These are phyloP conservation scores for Megalurothrips usitatus DNA, from an alignment of 2,888 invertebrate genomes.

Conservation along the genomic window DNA sequence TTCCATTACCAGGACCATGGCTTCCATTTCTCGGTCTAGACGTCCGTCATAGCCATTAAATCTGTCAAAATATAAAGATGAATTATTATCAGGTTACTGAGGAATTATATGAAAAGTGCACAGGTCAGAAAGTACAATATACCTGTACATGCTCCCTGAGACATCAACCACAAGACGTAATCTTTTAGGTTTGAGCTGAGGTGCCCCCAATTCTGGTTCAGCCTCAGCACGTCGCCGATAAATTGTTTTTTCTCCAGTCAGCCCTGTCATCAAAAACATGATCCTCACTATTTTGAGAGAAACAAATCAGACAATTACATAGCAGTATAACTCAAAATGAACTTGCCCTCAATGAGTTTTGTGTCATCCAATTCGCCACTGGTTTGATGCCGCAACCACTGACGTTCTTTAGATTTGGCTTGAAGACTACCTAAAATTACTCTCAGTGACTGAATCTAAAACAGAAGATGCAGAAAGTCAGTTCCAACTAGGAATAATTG, in stretches of 20 bases:
- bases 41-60: constrained; percentile 95
- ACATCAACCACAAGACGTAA: constrained; percentile 85
- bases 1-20: constrained; percentile 84
- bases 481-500: background rate
- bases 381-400: constrained; percentile 92
- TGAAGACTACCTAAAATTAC: constrained; percentile 81
- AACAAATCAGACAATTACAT: constrained; percentile 29
- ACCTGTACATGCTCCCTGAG: constrained; percentile 94
- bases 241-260: constrained; percentile 88
- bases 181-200: constrained; percentile 82
- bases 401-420: constrained; percentile 88
- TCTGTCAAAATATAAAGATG: constrained; percentile 46
- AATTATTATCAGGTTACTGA: constrained; percentile 9
- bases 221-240: constrained; percentile 80
- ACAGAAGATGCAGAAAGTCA: constrained; percentile 27
- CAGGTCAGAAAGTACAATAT: constrained; percentile 32
- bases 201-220: constrained; percentile 82
- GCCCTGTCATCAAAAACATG: constrained; percentile 48
- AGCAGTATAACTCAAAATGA: constrained; percentile 27
- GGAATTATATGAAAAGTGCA: constrained; percentile 11
- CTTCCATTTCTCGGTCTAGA: constrained; percentile 85
- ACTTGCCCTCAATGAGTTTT: constrained; percentile 83
- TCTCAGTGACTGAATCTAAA: constrained; percentile 71
- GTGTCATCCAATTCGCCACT: constrained; percentile 92
- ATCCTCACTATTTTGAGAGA: background rate